These are phyloP conservation scores for Fissipunctia ypsillon DNA, from an alignment of 2,888 invertebrate species.

Conservation along the genomic window DNA sequence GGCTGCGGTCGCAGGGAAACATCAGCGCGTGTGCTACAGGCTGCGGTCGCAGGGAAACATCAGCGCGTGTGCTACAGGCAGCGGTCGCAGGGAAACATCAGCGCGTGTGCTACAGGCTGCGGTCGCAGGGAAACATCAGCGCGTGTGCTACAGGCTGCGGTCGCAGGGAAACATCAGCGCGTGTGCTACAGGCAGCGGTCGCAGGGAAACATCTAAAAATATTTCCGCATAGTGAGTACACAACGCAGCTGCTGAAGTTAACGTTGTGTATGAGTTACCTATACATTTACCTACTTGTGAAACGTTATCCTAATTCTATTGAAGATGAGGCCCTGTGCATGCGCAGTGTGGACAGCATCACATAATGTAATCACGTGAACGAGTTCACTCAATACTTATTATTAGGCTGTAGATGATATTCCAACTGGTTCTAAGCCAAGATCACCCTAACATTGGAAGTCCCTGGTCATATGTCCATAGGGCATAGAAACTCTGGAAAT, in stretches of 20 bases:
- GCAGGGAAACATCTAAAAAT: conserved; percentile 42
- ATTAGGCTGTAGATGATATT: not conserved
- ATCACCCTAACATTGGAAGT: not conserved
- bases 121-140: too few species aligned
- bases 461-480: too few species aligned
- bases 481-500: not conserved
- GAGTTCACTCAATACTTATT: not conserved
- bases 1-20: conserved; percentile 1
- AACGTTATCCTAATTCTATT: not conserved
- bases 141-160: too few species aligned
- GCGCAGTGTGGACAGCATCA: not conserved
- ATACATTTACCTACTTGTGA: not conserved
- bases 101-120: too few species aligned
- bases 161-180: not conserved
- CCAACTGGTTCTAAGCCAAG: not conserved
- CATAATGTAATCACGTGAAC: not conserved
- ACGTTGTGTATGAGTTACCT: not conserved
- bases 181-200: conserved; percentile 1
- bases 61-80: too few species aligned
- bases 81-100: too few species aligned
- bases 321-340: not conserved
- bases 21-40: too few species aligned
- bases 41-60: too few species aligned
- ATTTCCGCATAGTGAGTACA: conserved; percentile 9
- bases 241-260: not conserved